Base-by-base conservation (phyloP, 53 echinoderm and acorn worm genomes). In the Stichopus horrens region DNA sequence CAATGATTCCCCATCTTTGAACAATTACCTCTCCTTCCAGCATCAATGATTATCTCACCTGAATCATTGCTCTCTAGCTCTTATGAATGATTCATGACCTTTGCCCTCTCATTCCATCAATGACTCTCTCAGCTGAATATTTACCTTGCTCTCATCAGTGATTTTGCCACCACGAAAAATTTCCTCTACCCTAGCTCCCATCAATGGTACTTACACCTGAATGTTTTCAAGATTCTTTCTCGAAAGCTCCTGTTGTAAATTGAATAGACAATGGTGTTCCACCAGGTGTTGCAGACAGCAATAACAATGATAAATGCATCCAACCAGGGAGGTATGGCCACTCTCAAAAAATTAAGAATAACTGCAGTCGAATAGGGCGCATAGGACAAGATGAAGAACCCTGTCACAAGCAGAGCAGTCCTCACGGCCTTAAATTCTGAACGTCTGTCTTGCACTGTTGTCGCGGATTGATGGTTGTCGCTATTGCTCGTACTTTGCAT, bases 241-340 rank as follows among this genome's bases (percentile, higher is more conserved):
- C 85, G 66, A 53, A 85, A 85, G 16, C 37, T 85, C 20, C 68
- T 59, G 66, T 85, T 85, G 65, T 66, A 67, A 4, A 85, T 6
- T 2, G 85, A 85, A 59, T 85, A 85, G 13, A 85, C 85, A 7
- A 85, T 16, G 5, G 85, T 85, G 14, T 85, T 85, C 85, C 85
- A 85, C 85, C 85, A 85, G 51, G 85, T 85, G 85, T 85, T 85
- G 52, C 66, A 85, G 23, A 85, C 85, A 67, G 85, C 85, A 18
- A 85, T 21, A 21, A 85, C 52, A 5, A 85, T 10, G 21, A 66
- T 85, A 9, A 21, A 10, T 58, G 85, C 66, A 52, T 85, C 68
- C 52, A 85, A 2, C 51, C 21, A 52, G 18, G 71, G 85, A 18
- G 67, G 85, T 8, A 85, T 53, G 37, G 1, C 18, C n/a, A 85